Evolutionary conservation across 1,140 invertebrate genomes (phyloP).

Genomic region (Neodiprion virginianus): DNA sequence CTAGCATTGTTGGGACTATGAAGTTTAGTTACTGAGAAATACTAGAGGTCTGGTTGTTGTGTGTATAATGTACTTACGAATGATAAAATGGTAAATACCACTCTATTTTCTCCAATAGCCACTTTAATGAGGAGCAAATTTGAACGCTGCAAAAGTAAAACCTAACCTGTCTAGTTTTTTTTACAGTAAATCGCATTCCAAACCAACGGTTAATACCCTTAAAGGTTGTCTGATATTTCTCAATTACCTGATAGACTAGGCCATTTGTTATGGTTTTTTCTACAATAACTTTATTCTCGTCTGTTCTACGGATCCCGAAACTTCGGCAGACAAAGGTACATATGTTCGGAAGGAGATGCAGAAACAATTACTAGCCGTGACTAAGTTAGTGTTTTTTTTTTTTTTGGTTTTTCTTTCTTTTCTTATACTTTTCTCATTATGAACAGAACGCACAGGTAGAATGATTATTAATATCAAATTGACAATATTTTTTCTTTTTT

Average conservation of each 20-base stretch:
- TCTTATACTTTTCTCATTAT: neutral
- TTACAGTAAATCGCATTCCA: slow-evolving; percentile 44
- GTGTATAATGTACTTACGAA: slow-evolving; percentile 34
- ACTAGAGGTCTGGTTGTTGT: too few relatives aligned
- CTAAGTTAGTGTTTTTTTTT: too few relatives aligned
- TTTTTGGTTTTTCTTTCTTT: neutral
- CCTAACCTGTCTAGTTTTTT: slow-evolving; percentile 38
- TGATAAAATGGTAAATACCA: slow-evolving; percentile 39
- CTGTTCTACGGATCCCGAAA: neutral
- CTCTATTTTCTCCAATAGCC: slow-evolving; percentile 38
- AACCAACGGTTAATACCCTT: slow-evolving; percentile 19
- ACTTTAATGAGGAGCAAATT: slow-evolving; percentile 42
- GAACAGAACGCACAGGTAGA: too few relatives aligned
- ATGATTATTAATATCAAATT: neutral
- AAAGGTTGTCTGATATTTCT: neutral
- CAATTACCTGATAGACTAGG: neutral
- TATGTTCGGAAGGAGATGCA: neutral
- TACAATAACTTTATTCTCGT: neutral
- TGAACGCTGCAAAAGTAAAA: slow-evolving; percentile 41
- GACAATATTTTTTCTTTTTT: too few relatives aligned
- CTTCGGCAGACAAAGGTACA: neutral
- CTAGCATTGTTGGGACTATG: too few relatives aligned
- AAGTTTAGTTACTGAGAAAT: too few relatives aligned
- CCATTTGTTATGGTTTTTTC: neutral
- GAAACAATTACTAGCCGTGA: neutral